Conservation (phyloP, 2,113 vertebrate genomes). For the Phalacrocorax pelagicus region DNA sequence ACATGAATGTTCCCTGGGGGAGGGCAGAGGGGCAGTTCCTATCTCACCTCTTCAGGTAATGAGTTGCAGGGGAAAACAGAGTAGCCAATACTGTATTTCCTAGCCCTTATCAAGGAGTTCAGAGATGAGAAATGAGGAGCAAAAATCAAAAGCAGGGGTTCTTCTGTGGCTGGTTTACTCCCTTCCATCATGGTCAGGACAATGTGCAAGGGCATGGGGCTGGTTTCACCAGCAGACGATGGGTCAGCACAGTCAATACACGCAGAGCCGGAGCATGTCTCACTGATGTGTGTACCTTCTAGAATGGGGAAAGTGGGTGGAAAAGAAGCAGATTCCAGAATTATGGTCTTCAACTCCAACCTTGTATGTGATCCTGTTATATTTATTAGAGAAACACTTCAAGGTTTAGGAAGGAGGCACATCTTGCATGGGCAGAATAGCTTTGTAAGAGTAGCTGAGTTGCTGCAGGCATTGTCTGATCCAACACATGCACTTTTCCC, state of each 20-base stretch:
- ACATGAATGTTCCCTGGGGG: neutral
- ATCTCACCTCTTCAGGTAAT: neutral
- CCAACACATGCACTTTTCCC: neutral
- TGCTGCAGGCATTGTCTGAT: constrained; percentile 54
- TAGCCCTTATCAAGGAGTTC: neutral
- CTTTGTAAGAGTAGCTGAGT: constrained; percentile 6
- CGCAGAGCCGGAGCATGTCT: neutral
- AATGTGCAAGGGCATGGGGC: neutral
- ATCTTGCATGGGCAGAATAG: neutral
- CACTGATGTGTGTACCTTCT: accelerated
- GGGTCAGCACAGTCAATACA: neutral
- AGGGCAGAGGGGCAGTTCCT: neutral
- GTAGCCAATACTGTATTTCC: neutral
- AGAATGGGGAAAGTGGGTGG: neutral
- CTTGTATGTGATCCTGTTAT: neutral
- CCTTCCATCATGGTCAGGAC: neutral
- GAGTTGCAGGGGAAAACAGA: neutral
- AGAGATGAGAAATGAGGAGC: neutral
- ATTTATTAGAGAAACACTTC: constrained; percentile 3
- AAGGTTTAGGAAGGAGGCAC: constrained; percentile 26
- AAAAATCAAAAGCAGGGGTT: neutral
- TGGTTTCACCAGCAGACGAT: neutral
- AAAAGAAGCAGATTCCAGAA: neutral
- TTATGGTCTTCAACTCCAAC: neutral
- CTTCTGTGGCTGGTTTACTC: neutral